Percentiles rank a stretch among this genome's conserved stretches.
Conservation (phyloP, 2,797 vertebrate species). For the Silurus aristotelis region DNA sequence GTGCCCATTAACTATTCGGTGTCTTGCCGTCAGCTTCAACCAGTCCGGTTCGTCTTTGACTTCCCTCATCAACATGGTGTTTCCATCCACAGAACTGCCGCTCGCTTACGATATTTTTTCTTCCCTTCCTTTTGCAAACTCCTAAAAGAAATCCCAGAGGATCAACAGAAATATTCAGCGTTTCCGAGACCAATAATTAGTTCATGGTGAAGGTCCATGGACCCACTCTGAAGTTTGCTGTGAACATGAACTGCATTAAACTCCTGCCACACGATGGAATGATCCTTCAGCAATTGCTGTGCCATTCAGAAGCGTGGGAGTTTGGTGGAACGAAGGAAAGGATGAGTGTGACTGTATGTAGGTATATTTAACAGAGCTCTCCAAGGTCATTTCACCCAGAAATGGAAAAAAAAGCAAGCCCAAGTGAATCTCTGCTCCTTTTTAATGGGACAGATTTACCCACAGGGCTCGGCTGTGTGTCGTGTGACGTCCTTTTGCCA, state of each 20-base stretch:
- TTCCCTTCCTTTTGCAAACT: neutral
- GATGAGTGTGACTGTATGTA: conserved; percentile 3
- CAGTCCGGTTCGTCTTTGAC: too few species aligned
- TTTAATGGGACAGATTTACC: conserved; percentile 9
- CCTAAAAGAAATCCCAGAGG: neutral
- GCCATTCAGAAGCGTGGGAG: neutral
- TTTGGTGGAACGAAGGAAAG: conserved; percentile 25
- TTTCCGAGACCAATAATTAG: neutral
- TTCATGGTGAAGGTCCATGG: neutral
- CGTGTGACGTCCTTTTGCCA: neutral
- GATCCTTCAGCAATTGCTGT: neutral
- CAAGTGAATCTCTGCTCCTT: neutral
- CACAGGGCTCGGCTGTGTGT: neutral
- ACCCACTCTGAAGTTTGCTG: neutral
- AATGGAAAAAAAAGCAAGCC: conserved; percentile 22
- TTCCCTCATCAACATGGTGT: neutral
- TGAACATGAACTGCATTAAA: neutral
- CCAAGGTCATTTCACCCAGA: conserved; percentile 43
- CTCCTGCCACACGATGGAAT: neutral
- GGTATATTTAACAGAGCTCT: conserved; percentile 43
- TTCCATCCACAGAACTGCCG: neutral
- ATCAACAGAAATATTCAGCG: neutral
- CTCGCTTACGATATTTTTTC: neutral
- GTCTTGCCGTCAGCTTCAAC: too few species aligned
- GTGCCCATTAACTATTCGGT: too few species aligned